Evolutionary conservation across 2,113 vertebrate genomes (phyloP).

Genomic region (Acinonyx jubatus): DNA sequence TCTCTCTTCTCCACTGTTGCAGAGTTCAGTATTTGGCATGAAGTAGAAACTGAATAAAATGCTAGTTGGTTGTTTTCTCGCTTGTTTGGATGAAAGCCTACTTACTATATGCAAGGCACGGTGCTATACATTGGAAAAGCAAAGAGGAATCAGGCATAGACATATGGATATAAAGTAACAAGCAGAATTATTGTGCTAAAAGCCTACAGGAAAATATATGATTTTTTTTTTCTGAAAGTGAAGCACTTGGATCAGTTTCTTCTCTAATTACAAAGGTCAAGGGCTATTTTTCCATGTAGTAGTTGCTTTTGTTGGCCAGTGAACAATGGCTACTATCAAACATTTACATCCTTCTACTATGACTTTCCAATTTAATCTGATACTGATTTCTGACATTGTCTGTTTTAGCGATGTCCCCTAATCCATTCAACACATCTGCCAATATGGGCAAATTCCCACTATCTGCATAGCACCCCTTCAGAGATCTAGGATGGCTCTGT

Average conservation of each 20-base stretch:
- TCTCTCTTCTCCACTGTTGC: neutral
- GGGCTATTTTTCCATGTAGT: conserved; percentile 48
- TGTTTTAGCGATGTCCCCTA: conserved; percentile 15
- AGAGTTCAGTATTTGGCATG: neutral
- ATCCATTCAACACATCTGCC: neutral
- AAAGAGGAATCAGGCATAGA: neutral
- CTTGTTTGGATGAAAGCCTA: neutral
- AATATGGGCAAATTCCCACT: neutral
- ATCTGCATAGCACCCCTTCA: neutral
- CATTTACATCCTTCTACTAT: conserved; percentile 36
- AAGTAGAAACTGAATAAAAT: neutral
- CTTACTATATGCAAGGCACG: neutral
- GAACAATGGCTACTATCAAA: neutral
- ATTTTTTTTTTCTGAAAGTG: neutral
- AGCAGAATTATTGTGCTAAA: neutral
- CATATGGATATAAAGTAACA: neutral
- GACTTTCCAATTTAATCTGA: conserved; percentile 47
- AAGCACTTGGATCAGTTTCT: conserved; percentile 37
- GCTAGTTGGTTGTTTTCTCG: neutral
- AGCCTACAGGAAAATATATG: neutral
- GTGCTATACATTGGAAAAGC: neutral
- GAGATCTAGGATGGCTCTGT: neutral
- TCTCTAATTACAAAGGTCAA: conserved; percentile 67
- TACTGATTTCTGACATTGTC: conserved; percentile 8
- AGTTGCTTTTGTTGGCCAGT: neutral